These are phyloP conservation scores for Ctenopoma kingsleyae DNA, from an alignment of 2,797 vertebrate species.

Conservation along the genomic window DNA sequence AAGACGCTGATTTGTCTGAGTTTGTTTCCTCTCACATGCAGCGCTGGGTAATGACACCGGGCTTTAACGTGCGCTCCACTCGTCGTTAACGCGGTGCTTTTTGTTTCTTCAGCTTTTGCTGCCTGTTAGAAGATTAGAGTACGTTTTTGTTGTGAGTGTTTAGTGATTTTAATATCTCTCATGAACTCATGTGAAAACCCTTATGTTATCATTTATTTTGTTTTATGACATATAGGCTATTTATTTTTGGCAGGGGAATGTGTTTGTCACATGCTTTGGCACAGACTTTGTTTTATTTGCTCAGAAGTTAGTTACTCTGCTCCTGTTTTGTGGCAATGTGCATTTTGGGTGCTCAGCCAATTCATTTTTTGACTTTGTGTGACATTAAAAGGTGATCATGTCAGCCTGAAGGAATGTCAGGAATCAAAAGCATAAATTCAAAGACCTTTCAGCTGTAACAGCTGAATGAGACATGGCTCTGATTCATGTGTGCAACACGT, in stretches of 20 bases:
- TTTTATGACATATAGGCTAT: conserved; percentile 17
- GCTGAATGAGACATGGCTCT: conserved; percentile 62
- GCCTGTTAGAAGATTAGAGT: background rate
- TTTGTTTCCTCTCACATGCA: background rate
- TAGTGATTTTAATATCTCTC: no score
- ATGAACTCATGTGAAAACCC: no score
- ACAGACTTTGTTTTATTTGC: no score
- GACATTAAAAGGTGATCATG: background rate
- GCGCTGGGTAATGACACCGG: conserved; percentile 5
- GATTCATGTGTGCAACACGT: conserved; percentile 14
- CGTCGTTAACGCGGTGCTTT: background rate
- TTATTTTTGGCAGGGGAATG: conserved; percentile 34
- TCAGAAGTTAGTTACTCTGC: background rate
- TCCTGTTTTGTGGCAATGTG: background rate
- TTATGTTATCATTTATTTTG: conserved; percentile 9
- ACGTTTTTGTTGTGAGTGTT: no score
- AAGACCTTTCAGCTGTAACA: conserved; percentile 54
- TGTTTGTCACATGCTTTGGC: conserved; percentile 27
- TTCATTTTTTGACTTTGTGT: background rate
- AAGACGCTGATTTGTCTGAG: background rate
- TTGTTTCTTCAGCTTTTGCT: background rate
- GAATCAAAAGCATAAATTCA: conserved; percentile 55
- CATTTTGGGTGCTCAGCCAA: background rate
- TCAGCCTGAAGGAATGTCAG: conserved; percentile 54
- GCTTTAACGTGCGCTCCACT: background rate